Evolutionary conservation across 1,140 invertebrate genomes (phyloP), one percentile per base, ranked within the genome.

Genomic region (Monomorium pharaonis): DNA sequence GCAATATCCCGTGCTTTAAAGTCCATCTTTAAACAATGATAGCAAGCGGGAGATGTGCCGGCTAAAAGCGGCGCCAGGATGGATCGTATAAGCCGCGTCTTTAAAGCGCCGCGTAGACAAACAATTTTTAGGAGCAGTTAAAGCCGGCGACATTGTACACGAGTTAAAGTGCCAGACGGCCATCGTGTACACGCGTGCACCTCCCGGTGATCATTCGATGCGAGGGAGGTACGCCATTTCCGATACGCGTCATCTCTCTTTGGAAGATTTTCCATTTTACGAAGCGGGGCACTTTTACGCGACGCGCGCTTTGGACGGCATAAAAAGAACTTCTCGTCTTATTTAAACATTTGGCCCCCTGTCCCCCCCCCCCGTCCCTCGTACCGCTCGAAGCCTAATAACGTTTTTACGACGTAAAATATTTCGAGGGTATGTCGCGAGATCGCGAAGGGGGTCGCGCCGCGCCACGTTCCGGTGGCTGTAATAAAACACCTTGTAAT

Each of bases 401-500:
- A 94, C 93, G 86, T 94, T 94, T 94, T 95, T 95, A 95, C 93
- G 94, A 95, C 92, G 90, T 92, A 94, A 95, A 93, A 44, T 67
- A 67, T 67, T 95, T 94, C 90, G 89, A 93, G 93, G 92, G 84
- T 84, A 85, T 81, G 77, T 75, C 85, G 60, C 86, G 87, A 65
- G 51, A 86, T 84, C 87, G 90, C 86, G 91, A 87, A 87, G 87
- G 67, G 80, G 76, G 51, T 56, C 65, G 80, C 85, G 84, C 87
- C 37, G 88, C 78, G 87, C 76, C 80, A 67, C 86, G 89, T 70
- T 81, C 65, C 74, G 84, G 60, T 87, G 88, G 78, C 86, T 85
- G 89, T 92, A 94, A 94, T 93, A 94, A 94, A 94, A 95, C 87
- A 92, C 91, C 93, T 95, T 95, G 95, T 95, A 95, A 95, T 95